A percentile compares a stretch with the other conserved stretches of the same genome.
phyloP scores from a whole-genome alignment of 2,888 invertebrate genomes.

The Meteorus colon region DNA sequence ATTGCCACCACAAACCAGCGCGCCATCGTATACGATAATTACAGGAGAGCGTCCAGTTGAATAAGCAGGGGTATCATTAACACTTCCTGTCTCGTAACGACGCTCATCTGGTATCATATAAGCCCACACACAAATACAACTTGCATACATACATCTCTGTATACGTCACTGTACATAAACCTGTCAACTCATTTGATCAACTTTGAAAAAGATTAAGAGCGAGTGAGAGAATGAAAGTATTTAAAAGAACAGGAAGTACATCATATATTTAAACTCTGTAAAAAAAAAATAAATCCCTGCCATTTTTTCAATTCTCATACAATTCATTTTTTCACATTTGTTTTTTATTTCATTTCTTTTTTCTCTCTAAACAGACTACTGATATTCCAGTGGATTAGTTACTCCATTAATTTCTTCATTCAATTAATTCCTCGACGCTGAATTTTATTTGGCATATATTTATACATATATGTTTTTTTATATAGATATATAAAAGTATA shows the following conservation, averaged over 20 bases:
- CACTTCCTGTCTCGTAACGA: constrained; percentile 72
- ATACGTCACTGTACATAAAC: constrained; percentile 65
- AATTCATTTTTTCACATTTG: background rate
- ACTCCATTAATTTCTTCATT: background rate
- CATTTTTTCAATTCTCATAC: too few relatives aligned
- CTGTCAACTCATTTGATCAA: constrained; percentile 66
- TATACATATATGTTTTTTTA: background rate
- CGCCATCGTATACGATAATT: constrained; percentile 67
- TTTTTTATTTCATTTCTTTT: background rate
- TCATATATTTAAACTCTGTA: background rate
- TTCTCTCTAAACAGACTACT: background rate
- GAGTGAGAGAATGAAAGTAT: background rate
- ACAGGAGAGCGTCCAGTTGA: constrained; percentile 69
- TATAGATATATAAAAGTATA: background rate
- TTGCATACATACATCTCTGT: constrained; percentile 55
- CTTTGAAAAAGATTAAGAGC: constrained; percentile 42
- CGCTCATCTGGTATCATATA: constrained; percentile 67
- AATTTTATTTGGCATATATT: background rate
- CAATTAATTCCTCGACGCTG: constrained; percentile 1
- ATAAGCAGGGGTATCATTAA: constrained; percentile 72
- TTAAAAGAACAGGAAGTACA: background rate
- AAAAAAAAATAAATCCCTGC: too few relatives aligned
- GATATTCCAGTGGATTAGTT: background rate
- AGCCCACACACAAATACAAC: constrained; percentile 5
- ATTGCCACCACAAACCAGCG: constrained; percentile 50